Evolutionary conservation across 1,140 invertebrate genomes (phyloP).

Genomic region (Neuroterus valhalla): DNA sequence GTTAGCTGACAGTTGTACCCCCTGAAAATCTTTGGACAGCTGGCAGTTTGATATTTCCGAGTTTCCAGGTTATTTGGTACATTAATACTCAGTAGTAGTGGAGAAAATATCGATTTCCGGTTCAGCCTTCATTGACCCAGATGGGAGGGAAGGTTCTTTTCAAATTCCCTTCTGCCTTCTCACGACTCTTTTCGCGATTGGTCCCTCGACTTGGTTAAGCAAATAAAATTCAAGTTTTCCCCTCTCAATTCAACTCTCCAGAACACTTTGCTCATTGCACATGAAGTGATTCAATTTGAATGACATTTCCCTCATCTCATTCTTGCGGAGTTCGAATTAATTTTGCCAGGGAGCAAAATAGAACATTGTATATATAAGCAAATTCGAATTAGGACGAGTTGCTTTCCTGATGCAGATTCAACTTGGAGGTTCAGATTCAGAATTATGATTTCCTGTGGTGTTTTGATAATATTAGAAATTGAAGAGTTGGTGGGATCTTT

Average conservation of each 20-base stretch:
- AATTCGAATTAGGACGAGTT: background rate
- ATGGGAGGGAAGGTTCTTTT: constrained; percentile 35
- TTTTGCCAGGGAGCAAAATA: background rate
- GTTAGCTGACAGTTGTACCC: background rate
- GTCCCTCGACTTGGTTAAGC: constrained; percentile 25
- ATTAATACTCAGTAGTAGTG: background rate
- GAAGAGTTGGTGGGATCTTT: no score
- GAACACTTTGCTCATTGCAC: constrained; percentile 2
- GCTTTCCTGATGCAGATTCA: no score
- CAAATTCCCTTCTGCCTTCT: constrained; percentile 9
- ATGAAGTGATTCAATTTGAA: constrained; percentile 13
- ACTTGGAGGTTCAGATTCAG: no score
- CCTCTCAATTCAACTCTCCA: constrained; percentile 16
- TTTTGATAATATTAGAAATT: no score
- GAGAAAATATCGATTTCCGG: constrained; percentile 50
- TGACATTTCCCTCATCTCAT: background rate
- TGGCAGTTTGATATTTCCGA: constrained; percentile 22
- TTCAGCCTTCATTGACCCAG: constrained; percentile 44
- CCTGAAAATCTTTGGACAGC: background rate
- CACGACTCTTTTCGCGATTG: constrained; percentile 26
- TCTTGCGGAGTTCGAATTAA: background rate
- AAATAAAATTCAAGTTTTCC: constrained; percentile 21
- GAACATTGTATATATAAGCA: background rate
- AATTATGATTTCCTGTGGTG: no score
- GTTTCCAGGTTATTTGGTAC: constrained; percentile 1